Conservation (phyloP, 2,797 vertebrate species). For the Bovichtus diacanthus region DNA sequence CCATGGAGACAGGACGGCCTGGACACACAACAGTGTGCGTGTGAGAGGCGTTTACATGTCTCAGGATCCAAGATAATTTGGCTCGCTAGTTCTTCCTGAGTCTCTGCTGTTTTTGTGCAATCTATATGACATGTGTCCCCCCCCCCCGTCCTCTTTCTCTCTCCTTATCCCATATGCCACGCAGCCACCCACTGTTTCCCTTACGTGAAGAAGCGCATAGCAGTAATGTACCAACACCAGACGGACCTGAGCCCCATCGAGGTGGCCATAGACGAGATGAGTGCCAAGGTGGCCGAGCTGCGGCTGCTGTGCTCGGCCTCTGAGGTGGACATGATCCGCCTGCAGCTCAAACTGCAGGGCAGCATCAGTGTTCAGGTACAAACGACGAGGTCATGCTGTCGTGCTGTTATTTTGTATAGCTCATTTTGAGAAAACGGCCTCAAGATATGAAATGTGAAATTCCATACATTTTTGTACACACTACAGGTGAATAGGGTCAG, state of each 20-base stretch:
- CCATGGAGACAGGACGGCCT: neutral
- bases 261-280: slow-evolving; percentile 99
- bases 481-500: too few species aligned
- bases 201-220: slow-evolving; percentile 96
- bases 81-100: too few species aligned
- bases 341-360: slow-evolving; percentile 96
- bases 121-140: neutral
- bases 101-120: neutral
- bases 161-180: neutral
- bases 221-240: slow-evolving; percentile 98
- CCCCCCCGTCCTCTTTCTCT: neutral
- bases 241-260: slow-evolving; percentile 97
- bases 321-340: slow-evolving; percentile 98
- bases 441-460: too few species aligned
- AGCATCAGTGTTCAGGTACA: slow-evolving; percentile 88
- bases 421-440: too few species aligned
- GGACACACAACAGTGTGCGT: neutral
- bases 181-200: slow-evolving; percentile 97
- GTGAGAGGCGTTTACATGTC: neutral
- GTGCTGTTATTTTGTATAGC: too few species aligned
- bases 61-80: neutral
- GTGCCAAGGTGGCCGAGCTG: slow-evolving; percentile 93
- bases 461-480: too few species aligned
- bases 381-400: rapidly evolving
- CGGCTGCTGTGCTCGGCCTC: slow-evolving; percentile 90